Evolutionary conservation across 2,797 vertebrate genomes (phyloP), one percentile per base, ranked within the genome.

Genomic region (Myotis vivesi): DNA sequence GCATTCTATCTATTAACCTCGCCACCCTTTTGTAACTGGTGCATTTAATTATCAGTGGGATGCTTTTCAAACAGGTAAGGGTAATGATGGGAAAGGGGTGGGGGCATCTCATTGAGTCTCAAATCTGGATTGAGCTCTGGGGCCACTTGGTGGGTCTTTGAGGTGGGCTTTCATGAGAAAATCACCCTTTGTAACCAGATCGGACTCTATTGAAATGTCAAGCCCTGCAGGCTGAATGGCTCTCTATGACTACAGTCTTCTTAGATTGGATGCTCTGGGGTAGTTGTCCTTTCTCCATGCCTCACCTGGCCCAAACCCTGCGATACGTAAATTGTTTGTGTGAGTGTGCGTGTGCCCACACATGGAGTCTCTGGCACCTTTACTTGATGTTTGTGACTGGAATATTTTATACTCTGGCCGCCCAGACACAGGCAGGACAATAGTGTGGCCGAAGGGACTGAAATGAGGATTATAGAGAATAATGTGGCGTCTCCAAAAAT

Each of bases 1-100:
- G 99, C 99, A 99, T 99, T 99, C 99, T 99, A 98, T 99, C 98
- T 99, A 99, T 99, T 99, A 99, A 99, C 99, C 99, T 99, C 98
- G 97, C 99, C 99, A 99, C 99, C 99, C 98, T 99, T 98, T 98
- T 98, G 98, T 99, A 99, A 99, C 99, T 98, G 98, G 98, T 98
- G 98, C 98, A 99, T 99, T 99, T 99, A 99, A 99, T 99, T 99
- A 98, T 98, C 98, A 98, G 98, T 98, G 98, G 96, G 98, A 98
- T 99, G 98, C 98, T 99, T 98, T 97, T 98, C 97, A 98, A 98
- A 98, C 99, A 99, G 99, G 99, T 99, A 98, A 96, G 96, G 98
- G 98, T 98, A 98, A 97, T 98, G 98, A 98, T 98, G 98, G 98
- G 98, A 98, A 97, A 97, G 94, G 95, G 96, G 94, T 97, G 97